A percentile compares a stretch with the other conserved stretches of the same genome.
Evolutionary conservation across 2,797 vertebrate genomes (phyloP).

Genomic region (Choloepus didactylus): DNA sequence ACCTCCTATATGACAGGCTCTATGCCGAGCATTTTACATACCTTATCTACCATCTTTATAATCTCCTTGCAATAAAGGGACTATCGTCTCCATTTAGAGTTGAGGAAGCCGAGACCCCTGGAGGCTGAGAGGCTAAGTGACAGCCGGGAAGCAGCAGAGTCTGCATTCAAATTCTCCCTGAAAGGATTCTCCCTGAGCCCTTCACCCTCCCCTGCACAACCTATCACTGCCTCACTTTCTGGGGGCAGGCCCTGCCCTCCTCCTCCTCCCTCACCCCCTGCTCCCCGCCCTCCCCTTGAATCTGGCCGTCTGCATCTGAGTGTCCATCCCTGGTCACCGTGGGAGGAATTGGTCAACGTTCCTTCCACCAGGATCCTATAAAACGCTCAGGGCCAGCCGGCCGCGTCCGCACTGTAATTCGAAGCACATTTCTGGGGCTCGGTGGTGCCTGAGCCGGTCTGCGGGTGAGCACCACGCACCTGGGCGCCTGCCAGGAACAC

Average conservation of each 20-base stretch:
- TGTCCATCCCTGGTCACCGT: background rate
- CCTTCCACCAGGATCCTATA: conserved; percentile 80
- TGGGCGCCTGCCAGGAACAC: conserved; percentile 88
- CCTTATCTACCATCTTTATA: background rate
- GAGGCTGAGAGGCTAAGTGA: background rate
- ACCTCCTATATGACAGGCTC: background rate
- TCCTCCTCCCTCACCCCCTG: background rate
- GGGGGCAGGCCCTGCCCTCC: background rate
- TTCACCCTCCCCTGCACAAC: background rate
- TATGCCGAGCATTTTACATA: background rate
- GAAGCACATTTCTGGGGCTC: conserved; percentile 90
- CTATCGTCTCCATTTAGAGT: background rate
- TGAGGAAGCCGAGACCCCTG: background rate
- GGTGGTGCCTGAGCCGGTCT: conserved; percentile 87
- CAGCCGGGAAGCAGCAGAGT: background rate
- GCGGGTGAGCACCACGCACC: conserved; percentile 87
- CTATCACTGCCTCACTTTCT: background rate
- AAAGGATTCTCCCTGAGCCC: background rate
- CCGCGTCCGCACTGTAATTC: conserved; percentile 90
- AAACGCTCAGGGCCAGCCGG: conserved; percentile 46
- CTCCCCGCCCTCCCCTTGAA: background rate
- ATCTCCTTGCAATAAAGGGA: background rate
- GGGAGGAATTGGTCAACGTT: conserved; percentile 83
- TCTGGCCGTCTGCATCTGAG: background rate
- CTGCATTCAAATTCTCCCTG: background rate